Percentiles rank a stretch among this genome's conserved stretches.
Evolutionary conservation across 2,113 vertebrate genomes (phyloP).

Genomic region (Paratilapia polleni): DNA sequence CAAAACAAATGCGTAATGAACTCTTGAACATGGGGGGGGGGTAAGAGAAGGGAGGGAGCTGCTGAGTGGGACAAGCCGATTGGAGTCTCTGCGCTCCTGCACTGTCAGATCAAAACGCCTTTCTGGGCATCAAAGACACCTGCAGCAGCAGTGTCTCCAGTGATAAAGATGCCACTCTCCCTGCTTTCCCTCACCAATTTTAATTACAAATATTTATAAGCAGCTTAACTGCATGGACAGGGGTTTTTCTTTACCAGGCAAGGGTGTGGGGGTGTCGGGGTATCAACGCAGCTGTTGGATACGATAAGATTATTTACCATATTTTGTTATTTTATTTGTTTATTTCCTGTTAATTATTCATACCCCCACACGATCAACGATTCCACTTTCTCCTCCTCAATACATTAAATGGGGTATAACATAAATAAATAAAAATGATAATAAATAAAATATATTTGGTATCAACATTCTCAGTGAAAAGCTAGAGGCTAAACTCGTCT

Average conservation of each 20-base stretch:
- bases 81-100: slow-evolving; percentile 53
- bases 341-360: slow-evolving; percentile 76
- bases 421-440: slow-evolving; percentile 59
- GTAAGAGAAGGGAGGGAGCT: slow-evolving; percentile 1
- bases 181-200: slow-evolving; percentile 66
- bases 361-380: slow-evolving; percentile 49
- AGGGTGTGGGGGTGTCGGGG: slow-evolving; percentile 66
- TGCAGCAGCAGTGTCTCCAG: slow-evolving; percentile 72
- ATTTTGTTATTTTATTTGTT: slow-evolving; percentile 67
- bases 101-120: slow-evolving; percentile 76
- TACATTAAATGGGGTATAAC: slow-evolving; percentile 52
- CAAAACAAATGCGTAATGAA: slow-evolving; percentile 66
- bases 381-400: slow-evolving; percentile 49
- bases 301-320: slow-evolving; percentile 78
- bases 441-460: slow-evolving; percentile 40
- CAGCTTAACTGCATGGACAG: slow-evolving; percentile 75
- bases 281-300: slow-evolving; percentile 73
- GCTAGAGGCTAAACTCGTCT: slow-evolving; percentile 49
- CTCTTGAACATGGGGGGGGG: slow-evolving; percentile 38
- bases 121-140: slow-evolving; percentile 76
- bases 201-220: slow-evolving; percentile 83
- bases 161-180: slow-evolving; percentile 77
- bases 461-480: slow-evolving; percentile 48
- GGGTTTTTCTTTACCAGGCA: slow-evolving; percentile 66
- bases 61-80: slow-evolving; percentile 62